These are phyloP conservation scores for Mirounga angustirostris DNA, from an alignment of 2,113 vertebrate genomes.

Conservation along the genomic window DNA sequence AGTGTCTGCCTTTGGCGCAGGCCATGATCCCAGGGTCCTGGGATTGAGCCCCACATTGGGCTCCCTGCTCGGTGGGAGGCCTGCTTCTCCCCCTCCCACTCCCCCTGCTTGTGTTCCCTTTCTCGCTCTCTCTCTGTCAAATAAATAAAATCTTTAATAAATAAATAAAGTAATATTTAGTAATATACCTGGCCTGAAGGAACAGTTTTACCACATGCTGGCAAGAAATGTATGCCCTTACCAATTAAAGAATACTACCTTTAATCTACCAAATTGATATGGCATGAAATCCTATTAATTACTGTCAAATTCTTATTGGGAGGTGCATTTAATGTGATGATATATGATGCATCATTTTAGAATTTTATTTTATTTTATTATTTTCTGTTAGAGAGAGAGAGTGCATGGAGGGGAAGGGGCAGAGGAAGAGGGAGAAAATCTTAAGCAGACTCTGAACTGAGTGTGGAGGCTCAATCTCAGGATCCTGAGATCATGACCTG, in stretches of 20 bases:
- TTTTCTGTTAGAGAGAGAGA: neutral
- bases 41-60: too few relatives aligned
- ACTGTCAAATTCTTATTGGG: neutral
- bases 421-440: neutral
- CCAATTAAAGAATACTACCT: neutral
- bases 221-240: neutral
- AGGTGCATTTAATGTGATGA: neutral
- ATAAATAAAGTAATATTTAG: neutral
- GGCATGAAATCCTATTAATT: neutral
- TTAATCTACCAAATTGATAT: neutral
- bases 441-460: neutral
- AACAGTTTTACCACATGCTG: neutral
- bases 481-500: neutral
- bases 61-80: too few relatives aligned
- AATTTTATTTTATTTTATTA: slow-evolving; percentile 21
- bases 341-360: neutral
- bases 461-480: neutral
- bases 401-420: neutral
- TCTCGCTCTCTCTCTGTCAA: too few relatives aligned
- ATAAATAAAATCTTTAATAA: neutral
- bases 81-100: too few relatives aligned
- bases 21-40: too few relatives aligned
- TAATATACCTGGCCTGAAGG: neutral
- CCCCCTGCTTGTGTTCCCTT: too few relatives aligned
- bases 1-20: too few relatives aligned